Base-by-base conservation (phyloP, 1,140 invertebrate genomes). In the Lucilia sericata region DNA sequence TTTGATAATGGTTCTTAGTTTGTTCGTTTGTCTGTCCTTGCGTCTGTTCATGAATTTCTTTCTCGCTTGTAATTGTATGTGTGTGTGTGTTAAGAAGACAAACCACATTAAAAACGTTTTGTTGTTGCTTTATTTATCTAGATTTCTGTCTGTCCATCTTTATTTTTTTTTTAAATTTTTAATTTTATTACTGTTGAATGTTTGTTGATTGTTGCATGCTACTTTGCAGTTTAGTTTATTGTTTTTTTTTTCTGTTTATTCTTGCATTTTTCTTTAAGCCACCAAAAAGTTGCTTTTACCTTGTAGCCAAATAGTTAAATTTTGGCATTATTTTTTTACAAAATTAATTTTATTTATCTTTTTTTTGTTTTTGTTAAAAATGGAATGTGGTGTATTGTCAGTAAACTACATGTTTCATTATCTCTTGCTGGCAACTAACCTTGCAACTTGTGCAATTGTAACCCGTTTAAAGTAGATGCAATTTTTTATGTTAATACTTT, bases 41-140 rank as follows among this genome's bases (percentile, higher is more conserved):
- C 36, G 34, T 76, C 34, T 14, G 74, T 42, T 17, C 74, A n/a
- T 42, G 42, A 42, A 42, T 42, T 42, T 42, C 34, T 42, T 8
- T 76, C 30, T n/a, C 4, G 36, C 13, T 42, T 17, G 47, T 14
- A 55, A 14, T 2, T 51, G 10, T 51, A 12, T 17, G 74, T 76
- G 21, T 74, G 21, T 74, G 74, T 74, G 74, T 74, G 74, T 74
- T 74, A 10, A 55, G 51, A 55, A 55, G 12, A 36, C 74, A 36
- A 76, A 36, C 74, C 17, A 55, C 51, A 55, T 17, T 13, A 55
- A 55, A 55, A 55, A 55, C 51, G 51, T 55, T 55, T 55, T 55
- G 51, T 55, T 55, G 51, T 55, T 55, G 51, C 13, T 55, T 13
- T 55, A n/a, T 55, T 55, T 55, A 55, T 55, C 12, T 55, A 55